These are phyloP conservation scores for Rhabdophis nuchalis DNA, from an alignment of 2,797 vertebrate species.

Conservation along the genomic window DNA sequence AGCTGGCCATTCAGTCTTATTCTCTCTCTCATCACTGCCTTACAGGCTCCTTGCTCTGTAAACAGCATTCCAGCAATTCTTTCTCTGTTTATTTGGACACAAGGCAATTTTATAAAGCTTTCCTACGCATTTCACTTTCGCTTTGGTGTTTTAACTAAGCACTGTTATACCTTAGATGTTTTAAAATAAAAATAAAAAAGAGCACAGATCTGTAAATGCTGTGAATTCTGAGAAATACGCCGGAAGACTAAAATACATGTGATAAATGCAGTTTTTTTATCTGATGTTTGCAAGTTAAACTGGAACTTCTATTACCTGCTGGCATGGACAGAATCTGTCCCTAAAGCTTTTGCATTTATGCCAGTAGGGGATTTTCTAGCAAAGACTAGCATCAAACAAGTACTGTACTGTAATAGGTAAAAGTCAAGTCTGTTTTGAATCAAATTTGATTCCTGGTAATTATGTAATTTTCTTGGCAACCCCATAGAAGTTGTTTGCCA, in stretches of 20 bases:
- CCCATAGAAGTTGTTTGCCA: not conserved
- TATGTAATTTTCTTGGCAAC: not conserved
- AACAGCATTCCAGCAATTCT: not conserved
- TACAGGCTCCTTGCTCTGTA: not conserved
- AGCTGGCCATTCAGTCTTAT: not conserved
- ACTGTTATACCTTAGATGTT: not conserved
- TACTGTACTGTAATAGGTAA: not conserved
- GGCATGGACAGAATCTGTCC: not conserved
- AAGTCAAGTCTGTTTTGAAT: not conserved
- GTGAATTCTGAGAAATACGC: not conserved
- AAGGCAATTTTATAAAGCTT: not conserved
- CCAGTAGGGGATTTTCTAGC: not conserved
- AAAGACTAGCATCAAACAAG: not conserved
- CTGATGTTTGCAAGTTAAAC: not conserved
- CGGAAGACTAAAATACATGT: not conserved
- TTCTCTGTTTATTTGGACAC: not conserved
- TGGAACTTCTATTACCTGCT: not conserved
- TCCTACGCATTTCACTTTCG: not conserved
- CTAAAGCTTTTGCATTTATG: not conserved
- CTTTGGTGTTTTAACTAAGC: not conserved
- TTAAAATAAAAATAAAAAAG: not conserved
- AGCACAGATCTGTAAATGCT: not conserved
- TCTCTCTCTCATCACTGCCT: not conserved
- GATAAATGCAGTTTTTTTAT: not conserved
- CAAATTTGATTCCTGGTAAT: not conserved